Evolutionary conservation across 2,797 vertebrate species (phyloP).

Genomic region (Prionace glauca): DNA sequence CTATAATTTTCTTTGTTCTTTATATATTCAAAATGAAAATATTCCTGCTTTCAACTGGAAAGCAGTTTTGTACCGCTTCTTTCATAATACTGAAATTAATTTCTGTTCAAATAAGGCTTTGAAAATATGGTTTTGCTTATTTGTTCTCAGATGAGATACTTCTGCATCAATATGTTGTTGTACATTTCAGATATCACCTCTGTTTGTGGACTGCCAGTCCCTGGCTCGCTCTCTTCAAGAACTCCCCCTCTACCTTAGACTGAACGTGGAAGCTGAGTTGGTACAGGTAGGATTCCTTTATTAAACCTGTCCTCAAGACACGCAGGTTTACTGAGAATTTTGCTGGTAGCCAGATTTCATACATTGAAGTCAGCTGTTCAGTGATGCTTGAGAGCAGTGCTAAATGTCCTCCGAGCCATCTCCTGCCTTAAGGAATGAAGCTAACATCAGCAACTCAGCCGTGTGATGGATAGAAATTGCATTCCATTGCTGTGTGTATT

Average conservation of each 20-base stretch:
- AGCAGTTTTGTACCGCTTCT: neutral
- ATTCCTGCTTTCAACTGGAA: neutral
- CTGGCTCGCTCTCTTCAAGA: constrained; percentile 71
- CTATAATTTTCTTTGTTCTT: neutral
- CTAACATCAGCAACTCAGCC: neutral
- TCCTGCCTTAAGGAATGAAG: neutral
- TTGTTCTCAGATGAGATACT: neutral
- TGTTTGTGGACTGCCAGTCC: constrained; percentile 70
- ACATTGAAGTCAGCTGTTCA: neutral
- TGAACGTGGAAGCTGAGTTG: constrained; percentile 76
- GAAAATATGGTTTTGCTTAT: neutral
- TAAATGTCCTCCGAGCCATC: neutral
- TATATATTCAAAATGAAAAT: neutral
- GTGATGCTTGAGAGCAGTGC: neutral
- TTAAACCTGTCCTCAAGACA: neutral
- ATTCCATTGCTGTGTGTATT: neutral
- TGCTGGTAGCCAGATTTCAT: neutral
- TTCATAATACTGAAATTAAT: neutral
- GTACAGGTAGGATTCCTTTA: constrained; percentile 64
- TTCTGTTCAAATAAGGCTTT: neutral
- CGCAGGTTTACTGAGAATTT: neutral
- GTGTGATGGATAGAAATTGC: neutral
- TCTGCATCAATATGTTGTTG: neutral
- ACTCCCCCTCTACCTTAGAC: constrained; percentile 71
- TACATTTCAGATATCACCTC: constrained; percentile 58